phyloP scores from a whole-genome alignment of 1,140 invertebrate species.

The Drosophila pandora region DNA sequence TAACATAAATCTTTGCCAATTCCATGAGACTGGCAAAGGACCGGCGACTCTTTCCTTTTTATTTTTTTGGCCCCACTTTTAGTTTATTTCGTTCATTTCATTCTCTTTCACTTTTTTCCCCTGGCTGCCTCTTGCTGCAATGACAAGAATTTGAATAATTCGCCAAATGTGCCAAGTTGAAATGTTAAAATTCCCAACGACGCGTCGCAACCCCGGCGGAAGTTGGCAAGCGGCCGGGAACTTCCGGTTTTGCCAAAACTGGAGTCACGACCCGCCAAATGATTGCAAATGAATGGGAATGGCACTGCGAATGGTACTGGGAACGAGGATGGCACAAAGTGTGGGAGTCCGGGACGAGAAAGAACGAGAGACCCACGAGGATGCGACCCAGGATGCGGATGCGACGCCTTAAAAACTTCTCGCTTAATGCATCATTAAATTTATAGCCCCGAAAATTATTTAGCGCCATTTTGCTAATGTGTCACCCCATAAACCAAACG shows the following conservation, averaged over 20 bases:
- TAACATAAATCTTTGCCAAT: slow-evolving; percentile 73
- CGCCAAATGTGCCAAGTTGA: slow-evolving; percentile 80
- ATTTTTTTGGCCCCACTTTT: slow-evolving; percentile 4
- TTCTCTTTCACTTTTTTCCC: slow-evolving; percentile 23
- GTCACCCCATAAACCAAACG: slow-evolving; percentile 60
- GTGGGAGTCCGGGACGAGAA: slow-evolving; percentile 4
- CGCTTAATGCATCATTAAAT: slow-evolving; percentile 79
- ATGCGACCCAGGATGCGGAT: slow-evolving; percentile 33
- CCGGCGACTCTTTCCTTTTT: slow-evolving; percentile 12
- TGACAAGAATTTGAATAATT: slow-evolving; percentile 83
- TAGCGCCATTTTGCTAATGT: slow-evolving; percentile 75
- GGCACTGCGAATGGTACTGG: neutral
- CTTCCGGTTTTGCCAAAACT: slow-evolving; percentile 70
- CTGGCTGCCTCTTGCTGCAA: slow-evolving; percentile 47
- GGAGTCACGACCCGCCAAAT: slow-evolving; percentile 76
- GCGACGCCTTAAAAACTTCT: slow-evolving; percentile 35
- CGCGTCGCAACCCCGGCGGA: slow-evolving; percentile 36
- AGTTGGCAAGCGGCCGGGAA: slow-evolving; percentile 72
- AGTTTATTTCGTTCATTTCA: slow-evolving; percentile 51
- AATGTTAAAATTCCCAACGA: slow-evolving; percentile 79
- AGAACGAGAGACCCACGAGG: slow-evolving; percentile 9
- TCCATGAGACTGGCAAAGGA: slow-evolving; percentile 31
- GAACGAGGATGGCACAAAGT: neutral
- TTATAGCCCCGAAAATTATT: slow-evolving; percentile 72
- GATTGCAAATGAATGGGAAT: slow-evolving; percentile 76